Conservation (phyloP, 2,113 vertebrate genomes). For the Rallus limicola region DNA sequence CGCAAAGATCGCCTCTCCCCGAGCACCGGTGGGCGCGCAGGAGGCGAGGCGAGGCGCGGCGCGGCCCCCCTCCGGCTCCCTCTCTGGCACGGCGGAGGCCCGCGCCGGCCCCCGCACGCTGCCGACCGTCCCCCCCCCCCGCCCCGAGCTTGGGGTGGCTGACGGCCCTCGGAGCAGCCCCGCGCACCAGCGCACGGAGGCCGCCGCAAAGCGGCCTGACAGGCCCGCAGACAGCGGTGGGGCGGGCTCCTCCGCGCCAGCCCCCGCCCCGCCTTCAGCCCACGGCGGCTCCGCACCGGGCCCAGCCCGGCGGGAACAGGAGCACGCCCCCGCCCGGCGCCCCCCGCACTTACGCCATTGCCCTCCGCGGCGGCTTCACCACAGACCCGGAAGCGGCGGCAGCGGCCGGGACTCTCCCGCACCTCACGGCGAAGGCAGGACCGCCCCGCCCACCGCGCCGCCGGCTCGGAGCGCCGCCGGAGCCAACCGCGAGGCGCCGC, state of each 20-base stretch:
- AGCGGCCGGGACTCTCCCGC: neutral
- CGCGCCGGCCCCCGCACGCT: neutral
- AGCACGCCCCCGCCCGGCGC: neutral
- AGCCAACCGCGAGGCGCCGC: neutral
- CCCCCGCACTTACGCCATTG: conserved; percentile 53
- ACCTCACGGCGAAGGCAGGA: neutral
- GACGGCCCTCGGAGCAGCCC: neutral
- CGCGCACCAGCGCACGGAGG: neutral
- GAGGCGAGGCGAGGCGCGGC: no score
- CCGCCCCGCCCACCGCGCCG: neutral
- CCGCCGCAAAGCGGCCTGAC: neutral
- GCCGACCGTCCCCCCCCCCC: neutral
- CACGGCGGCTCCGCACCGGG: neutral
- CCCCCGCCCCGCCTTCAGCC: neutral
- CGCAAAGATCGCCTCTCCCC: neutral
- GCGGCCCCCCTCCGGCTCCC: neutral
- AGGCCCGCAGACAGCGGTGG: neutral
- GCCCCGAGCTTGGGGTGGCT: neutral
- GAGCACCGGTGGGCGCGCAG: no score
- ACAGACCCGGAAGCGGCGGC: conserved; percentile 2
- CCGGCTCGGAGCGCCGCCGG: neutral
- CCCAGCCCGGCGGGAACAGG: neutral
- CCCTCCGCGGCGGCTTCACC: neutral
- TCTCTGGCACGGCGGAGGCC: neutral
- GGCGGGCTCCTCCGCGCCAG: neutral